These are phyloP conservation scores for Fragum fragum DNA, from an alignment of 2,888 invertebrate genomes.

Conservation along the genomic window DNA sequence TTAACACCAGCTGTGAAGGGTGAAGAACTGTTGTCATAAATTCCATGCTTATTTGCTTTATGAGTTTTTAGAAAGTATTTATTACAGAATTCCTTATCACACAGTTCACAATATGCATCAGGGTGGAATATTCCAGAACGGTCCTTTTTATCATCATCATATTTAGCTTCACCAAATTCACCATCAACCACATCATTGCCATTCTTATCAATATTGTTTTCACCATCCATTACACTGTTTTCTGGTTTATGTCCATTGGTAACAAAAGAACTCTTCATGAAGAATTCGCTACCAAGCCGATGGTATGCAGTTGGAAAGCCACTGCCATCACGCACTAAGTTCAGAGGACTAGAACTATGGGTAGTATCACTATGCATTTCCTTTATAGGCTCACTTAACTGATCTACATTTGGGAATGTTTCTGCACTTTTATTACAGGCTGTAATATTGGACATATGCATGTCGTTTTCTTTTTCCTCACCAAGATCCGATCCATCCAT, in stretches of 20 bases:
- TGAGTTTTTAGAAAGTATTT: constrained; percentile 99
- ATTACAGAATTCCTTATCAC: constrained; percentile 99
- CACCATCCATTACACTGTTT: constrained; percentile 62
- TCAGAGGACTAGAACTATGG: constrained; percentile 51
- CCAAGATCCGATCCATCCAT: constrained; percentile 63
- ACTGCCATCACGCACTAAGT: constrained; percentile 53
- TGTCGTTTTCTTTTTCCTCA: constrained; percentile 72
- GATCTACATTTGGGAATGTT: constrained; percentile 61
- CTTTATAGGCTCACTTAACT: constrained; percentile 48
- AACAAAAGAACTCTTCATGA: constrained; percentile 73
- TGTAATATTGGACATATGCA: constrained; percentile 65
- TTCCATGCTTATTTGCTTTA: constrained; percentile 98
- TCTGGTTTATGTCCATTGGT: constrained; percentile 74
- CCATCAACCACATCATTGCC: constrained; percentile 66
- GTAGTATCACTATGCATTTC: constrained; percentile 12
- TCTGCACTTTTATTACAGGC: constrained; percentile 64
- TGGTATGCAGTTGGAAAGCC: constrained; percentile 88
- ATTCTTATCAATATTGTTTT: constrained; percentile 66
- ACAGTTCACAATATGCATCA: constrained; percentile 98
- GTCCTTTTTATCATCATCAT: constrained; percentile 62
- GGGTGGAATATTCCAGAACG: constrained; percentile 93
- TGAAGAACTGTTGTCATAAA: constrained; percentile 87
- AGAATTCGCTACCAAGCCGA: constrained; percentile 95
- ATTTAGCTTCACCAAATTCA: constrained; percentile 55
- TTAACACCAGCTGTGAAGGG: constrained; percentile 73